Percentiles rank a stretch among this genome's conserved stretches.
These are phyloP conservation scores for Neosilurus hyrtlii DNA, from an alignment of 2,797 vertebrate genomes.

Conservation along the genomic window DNA sequence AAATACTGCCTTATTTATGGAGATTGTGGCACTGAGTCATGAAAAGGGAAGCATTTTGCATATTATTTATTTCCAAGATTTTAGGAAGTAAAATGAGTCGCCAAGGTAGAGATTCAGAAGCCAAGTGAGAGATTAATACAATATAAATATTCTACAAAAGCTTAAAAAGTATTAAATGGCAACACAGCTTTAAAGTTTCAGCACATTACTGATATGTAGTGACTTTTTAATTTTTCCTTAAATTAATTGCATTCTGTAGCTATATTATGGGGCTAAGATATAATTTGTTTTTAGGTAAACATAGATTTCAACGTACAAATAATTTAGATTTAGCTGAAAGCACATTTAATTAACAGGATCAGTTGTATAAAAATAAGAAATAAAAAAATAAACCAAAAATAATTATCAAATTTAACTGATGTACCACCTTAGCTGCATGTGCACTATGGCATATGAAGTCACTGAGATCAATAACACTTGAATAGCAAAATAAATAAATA, in stretches of 20 bases:
- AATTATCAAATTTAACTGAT: neutral
- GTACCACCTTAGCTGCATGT: neutral
- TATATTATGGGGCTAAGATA: neutral
- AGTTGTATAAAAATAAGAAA: neutral
- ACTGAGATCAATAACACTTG: neutral
- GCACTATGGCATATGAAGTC: neutral
- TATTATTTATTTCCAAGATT: neutral
- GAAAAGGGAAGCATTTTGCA: neutral
- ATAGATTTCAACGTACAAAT: neutral
- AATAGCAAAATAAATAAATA: neutral
- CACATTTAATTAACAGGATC: neutral
- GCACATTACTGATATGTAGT: neutral
- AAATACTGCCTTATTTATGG: neutral
- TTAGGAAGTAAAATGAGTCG: neutral
- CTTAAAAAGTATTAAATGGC: neutral
- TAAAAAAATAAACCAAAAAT: neutral
- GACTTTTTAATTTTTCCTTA: neutral
- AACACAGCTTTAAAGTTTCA: neutral
- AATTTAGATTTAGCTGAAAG: neutral
- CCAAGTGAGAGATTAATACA: neutral
- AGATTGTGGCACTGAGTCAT: conserved; percentile 9
- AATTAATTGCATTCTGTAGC: neutral
- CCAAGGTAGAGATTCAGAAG: neutral
- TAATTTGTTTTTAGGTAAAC: neutral
- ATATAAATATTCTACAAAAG: neutral